Base-by-base conservation (phyloP, 2,113 vertebrate species). In the Ctenomys sociabilis region DNA sequence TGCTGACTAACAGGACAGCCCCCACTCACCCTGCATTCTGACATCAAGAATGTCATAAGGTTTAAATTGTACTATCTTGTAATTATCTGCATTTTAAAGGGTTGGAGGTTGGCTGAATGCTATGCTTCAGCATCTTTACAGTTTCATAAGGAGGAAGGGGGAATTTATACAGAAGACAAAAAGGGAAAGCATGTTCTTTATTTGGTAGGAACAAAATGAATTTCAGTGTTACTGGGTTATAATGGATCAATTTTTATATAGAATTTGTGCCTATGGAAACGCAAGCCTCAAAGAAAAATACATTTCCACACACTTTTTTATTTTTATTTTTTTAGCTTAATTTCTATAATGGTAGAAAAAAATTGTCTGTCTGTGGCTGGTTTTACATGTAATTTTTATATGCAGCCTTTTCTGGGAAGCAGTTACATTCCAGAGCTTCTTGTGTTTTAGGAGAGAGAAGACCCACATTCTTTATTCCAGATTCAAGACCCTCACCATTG, bases 131-230 rank as follows among this genome's bases (percentile, higher is more conserved):
- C 97, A 87, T 97, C 98, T 98, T 98, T 98, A 98, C 90, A 35
- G 73, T 97, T 98, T 98, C 98, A 98, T 98, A 98, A 98, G 98
- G 97, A 98, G 98, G 98, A 98, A 98, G 97, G 93, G 93, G 96
- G 95, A 98, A 98, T 98, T 98, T 98, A 98, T 97, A 97, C 87
- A 98, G 97, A 97, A 98, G 97, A 97, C 98, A 97, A 95, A 96
- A 97, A 98, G 96, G 96, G 96, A 84, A 98, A 98, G 96, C 95
- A 87, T 81, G 30, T 82, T 97, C 95, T 98, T 98, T 98, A 98
- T 97, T 98, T 98, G 93, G 96, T 92, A 87, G 92, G 92, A 97
- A 97, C 97, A 94, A 98, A 98, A 98, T 97, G 95, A 2, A 93
- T 97, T 97, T 95, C 32, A 17, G 66, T 96, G 94, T 95, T 86